Percentiles rank a stretch among this genome's conserved stretches.
Conservation (phyloP, 2,113 vertebrate genomes). For the Leptobrachium leishanense region DNA sequence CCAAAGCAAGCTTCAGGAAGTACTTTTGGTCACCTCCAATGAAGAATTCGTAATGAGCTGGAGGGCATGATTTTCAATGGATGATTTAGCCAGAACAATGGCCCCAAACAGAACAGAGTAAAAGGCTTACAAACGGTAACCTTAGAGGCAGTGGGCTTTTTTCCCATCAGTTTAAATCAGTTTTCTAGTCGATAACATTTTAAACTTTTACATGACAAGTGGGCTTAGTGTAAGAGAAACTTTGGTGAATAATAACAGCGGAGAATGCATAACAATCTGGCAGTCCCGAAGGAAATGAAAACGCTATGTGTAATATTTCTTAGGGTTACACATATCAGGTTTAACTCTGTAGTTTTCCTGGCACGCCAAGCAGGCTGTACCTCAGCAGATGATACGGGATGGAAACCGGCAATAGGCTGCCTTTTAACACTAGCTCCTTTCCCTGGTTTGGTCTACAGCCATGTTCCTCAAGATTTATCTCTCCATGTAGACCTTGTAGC, state of each 20-base stretch:
- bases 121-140: conserved; percentile 76
- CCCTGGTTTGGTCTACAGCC: conserved; percentile 2
- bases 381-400: conserved; percentile 23
- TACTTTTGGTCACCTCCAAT: conserved; percentile 78
- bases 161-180: conserved; percentile 70
- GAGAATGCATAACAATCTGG: conserved; percentile 18
- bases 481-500: too few species aligned
- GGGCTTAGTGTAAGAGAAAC: conserved; percentile 50
- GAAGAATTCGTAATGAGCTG: conserved; percentile 80
- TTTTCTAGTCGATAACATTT: conserved; percentile 60
- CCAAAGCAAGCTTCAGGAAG: conserved; percentile 71
- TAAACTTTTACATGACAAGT: conserved; percentile 51
- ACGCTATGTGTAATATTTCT: conserved; percentile 40
- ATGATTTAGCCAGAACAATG: conserved; percentile 89
- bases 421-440: conserved; percentile 18
- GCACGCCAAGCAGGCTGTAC: conserved; percentile 26
- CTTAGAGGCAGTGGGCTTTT: conserved; percentile 76
- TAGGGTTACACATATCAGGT: conserved; percentile 10
- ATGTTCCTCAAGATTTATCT: too few species aligned
- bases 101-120: conserved; percentile 77
- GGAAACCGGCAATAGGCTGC: conserved; percentile 30
- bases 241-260: conserved; percentile 24
- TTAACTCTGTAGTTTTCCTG: conserved; percentile 6
- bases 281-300: conserved; percentile 11
- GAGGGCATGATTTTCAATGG: conserved; percentile 82